Evolutionary conservation across 1,140 invertebrate genomes (phyloP), one percentile per base, ranked within the genome.

Genomic region (Platyura marginata): DNA sequence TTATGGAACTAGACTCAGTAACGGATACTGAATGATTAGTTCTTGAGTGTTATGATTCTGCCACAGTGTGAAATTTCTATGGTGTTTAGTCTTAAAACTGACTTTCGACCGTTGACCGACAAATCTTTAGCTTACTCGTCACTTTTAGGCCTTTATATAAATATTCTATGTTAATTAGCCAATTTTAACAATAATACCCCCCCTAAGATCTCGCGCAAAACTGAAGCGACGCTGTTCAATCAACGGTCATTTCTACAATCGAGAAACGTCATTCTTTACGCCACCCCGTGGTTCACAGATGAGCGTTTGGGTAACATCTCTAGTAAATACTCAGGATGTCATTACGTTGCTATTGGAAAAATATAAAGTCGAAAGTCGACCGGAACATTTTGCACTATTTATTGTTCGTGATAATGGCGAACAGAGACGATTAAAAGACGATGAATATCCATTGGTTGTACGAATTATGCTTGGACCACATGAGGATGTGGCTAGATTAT

Each of bases 171-270:
- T n/a, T n/a, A n/a, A n/a, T n/a, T n/a, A n/a, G n/a, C n/a, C n/a
- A n/a, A n/a, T n/a, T n/a, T n/a, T n/a, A n/a, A n/a, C n/a, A n/a
- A n/a, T n/a, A n/a, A n/a, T n/a, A n/a, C n/a, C 16, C 13, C 11
- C 36, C 4, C 33, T 16, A 19, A 61, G 74, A 50, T 79, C 80
- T 2, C 68, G 76, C 23, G 71, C 74, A 45, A 77, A 79, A 56
- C 57, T 83, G 11, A 73, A 76, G 65, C 65, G 81, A 45, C 68
- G 84, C 43, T 88, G 83, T 48, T 88, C 84, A 0, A 89, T 89
- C 22, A 90, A 89, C 59, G 84, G 85, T 2, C 84, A 90, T 58
- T 86, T 81, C 59, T 90, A 89, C 54, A 82, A 89, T 59, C 71
- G 82, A 41, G 83, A 89, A 66, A 89, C 85, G 1, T 84, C 81